Evolutionary conservation across 2,888 invertebrate genomes (phyloP), one percentile per base, ranked within the genome.

Genomic region (Trissolcus japonicus): DNA sequence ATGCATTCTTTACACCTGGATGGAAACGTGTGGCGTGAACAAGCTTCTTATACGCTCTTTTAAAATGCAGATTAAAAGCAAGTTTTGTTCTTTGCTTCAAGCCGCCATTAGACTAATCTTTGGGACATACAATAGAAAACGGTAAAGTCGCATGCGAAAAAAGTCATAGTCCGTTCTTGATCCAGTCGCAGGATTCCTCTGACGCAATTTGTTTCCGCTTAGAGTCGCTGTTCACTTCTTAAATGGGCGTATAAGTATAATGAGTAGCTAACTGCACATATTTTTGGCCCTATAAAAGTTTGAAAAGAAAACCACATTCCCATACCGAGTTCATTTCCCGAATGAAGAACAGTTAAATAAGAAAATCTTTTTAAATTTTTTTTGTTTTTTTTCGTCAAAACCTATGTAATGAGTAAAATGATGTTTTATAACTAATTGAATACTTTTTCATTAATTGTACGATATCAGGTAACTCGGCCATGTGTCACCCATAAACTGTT

Each of bases 31-130:
- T 73, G 66, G 67, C 57, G 71, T 69, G 75, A 65, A 57, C 40
- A 67, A 35, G 35, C 66, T 57, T 67, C 65, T 57, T 74, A 63
- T 54, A 35, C 9, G 69, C 80, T 85, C 84, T 84, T 85, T 86
- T 85, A 85, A 86, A 85, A 86, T 86, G 86, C 85, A 85, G 84
- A 86, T 86, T 84, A 84, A 83, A 75, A 76, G 71, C 79, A 81
- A 77, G 80, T 62, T 62, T 80, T 79, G 81, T 79, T 80, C 80
- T 82, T 81, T 75, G 80, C 55, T 66, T 69, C 59, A 69, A 76
- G 76, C 76, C 80, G 77, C 72, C 79, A 79, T 74, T 55, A 50
- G 56, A 60, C 57, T 50, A 40, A 55, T 50, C 55, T 67, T 50
- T 19, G 54, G 72, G 11, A 35, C 35, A 60, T 51, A 78, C 79